phyloP scores from a whole-genome alignment of 2,113 vertebrate species.

The Chaetura pelagica region DNA sequence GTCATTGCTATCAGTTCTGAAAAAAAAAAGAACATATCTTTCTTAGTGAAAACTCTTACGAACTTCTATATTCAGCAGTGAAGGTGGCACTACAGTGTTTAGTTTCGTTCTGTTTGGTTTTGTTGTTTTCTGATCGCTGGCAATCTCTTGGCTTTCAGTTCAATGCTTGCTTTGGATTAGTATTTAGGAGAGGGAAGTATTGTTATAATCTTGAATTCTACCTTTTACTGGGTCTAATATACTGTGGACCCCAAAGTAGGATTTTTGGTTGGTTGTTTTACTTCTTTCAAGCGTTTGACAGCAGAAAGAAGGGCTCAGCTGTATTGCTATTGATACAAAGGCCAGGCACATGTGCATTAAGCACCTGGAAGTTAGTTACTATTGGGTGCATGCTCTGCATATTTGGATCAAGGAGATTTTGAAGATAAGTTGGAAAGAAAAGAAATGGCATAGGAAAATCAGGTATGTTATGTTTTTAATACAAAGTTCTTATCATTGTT shows the following conservation, averaged over 20 bases:
- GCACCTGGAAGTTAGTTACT: not conserved
- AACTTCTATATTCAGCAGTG: not conserved
- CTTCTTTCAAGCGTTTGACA: not conserved
- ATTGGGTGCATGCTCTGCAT: not conserved
- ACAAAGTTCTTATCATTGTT: not conserved
- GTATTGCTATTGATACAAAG: not conserved
- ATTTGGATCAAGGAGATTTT: not conserved
- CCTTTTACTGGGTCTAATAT: not conserved
- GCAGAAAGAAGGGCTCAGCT: not conserved
- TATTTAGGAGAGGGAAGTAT: not conserved
- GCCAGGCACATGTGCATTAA: not conserved
- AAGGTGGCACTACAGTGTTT: accelerated
- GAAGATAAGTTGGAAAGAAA: not conserved
- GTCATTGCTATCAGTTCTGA: not conserved
- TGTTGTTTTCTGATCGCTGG: not conserved
- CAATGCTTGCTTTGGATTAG: not conserved
- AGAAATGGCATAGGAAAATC: not conserved
- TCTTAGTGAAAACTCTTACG: not conserved
- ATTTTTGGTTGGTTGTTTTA: not conserved
- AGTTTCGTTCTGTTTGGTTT: not conserved
- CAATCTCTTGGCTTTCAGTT: not conserved
- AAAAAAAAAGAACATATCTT: not conserved
- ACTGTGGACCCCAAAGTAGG: not conserved
- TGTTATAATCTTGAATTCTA: not conserved
- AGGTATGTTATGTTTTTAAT: not conserved